These are phyloP conservation scores for Pomatorhinus ruficollis DNA, from an alignment of 2,113 vertebrate genomes.

Conservation along the genomic window DNA sequence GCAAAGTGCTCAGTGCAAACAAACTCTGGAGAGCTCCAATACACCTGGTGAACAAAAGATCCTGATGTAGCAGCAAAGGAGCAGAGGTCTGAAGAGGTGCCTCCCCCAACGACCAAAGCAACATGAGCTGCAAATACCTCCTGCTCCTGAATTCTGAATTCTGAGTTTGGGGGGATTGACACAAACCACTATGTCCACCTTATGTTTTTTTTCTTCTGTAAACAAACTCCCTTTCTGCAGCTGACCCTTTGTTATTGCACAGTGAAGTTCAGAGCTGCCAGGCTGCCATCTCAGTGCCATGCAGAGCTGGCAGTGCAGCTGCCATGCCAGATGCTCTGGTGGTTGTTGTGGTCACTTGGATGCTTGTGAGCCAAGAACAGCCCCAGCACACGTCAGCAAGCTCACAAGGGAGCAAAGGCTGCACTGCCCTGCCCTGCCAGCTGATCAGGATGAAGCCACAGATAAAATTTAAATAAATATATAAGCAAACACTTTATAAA, in stretches of 20 bases:
- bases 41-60: background rate
- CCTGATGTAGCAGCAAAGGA: background rate
- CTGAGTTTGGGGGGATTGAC: background rate
- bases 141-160: background rate
- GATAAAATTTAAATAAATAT: background rate
- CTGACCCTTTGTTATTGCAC: accelerated
- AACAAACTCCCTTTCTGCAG: background rate
- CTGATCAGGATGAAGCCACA: background rate
- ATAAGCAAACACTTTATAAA: background rate
- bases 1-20: background rate
- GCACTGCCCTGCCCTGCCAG: background rate
- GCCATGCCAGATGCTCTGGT: background rate
- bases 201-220: background rate
- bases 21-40: background rate
- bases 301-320: background rate
- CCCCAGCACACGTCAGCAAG: background rate
- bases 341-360: background rate
- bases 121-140: background rate
- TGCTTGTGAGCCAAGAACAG: background rate
- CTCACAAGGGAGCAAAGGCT: background rate
- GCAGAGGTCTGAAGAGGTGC: background rate
- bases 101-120: background rate
- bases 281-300: background rate
- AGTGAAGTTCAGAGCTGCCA: background rate
- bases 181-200: background rate